These are phyloP conservation scores for Vireo altiloquus DNA, from an alignment of 2,113 vertebrate genomes.

Conservation along the genomic window DNA sequence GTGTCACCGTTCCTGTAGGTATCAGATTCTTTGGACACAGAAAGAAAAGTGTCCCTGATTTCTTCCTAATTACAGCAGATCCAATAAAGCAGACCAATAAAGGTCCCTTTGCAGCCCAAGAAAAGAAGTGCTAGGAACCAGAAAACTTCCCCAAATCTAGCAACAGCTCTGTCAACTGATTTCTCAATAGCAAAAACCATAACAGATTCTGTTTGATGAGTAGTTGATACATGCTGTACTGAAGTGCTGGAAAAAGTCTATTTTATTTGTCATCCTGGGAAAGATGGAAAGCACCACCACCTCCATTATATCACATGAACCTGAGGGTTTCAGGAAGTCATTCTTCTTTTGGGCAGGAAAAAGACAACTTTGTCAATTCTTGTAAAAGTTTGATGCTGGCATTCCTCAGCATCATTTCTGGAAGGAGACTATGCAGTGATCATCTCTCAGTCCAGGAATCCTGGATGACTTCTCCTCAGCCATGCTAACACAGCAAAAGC, in stretches of 20 bases:
- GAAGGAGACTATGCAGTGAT: not conserved
- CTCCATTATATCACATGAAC: not conserved
- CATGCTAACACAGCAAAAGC: not conserved
- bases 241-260: not conserved
- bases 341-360: not conserved
- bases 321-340: not conserved
- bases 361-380: not conserved
- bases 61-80: not conserved
- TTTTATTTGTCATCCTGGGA: not conserved
- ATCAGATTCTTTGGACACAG: not conserved
- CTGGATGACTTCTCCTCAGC: not conserved
- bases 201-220: not conserved
- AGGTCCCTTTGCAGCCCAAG: not conserved
- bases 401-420: not conserved
- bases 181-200: not conserved
- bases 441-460: not conserved
- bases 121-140: not conserved
- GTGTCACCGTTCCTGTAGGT: accelerated
- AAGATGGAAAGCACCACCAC: not conserved
- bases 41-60: not conserved
- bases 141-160: not conserved
- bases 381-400: not conserved
- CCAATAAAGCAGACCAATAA: not conserved
- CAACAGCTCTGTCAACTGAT: not conserved
- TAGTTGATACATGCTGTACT: not conserved